phyloP scores from a whole-genome alignment of 1,140 invertebrate genomes.

The Halyomorpha halys region DNA sequence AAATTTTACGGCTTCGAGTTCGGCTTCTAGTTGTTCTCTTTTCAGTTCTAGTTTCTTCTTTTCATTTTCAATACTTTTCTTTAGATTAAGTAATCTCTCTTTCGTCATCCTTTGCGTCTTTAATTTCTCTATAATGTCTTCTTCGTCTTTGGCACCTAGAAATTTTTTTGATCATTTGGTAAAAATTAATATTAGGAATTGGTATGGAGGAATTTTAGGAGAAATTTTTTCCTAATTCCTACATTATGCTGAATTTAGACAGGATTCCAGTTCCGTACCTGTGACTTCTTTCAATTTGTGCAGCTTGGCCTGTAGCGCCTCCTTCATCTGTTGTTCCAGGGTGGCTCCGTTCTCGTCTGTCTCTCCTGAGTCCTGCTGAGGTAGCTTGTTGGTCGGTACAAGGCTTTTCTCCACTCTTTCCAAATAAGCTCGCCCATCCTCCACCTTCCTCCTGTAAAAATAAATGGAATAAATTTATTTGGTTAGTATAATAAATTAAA shows the following conservation, averaged over 20 bases:
- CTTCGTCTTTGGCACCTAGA: constrained; percentile 55
- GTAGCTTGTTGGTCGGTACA: constrained; percentile 10
- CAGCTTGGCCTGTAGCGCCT: constrained; percentile 15
- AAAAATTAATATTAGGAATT: no score
- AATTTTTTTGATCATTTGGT: no score
- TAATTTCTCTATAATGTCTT: constrained; percentile 62
- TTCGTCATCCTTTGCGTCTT: constrained; percentile 57
- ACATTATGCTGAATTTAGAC: no score
- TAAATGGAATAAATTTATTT: no score
- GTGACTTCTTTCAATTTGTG: constrained; percentile 26
- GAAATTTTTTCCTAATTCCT: no score
- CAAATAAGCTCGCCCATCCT: constrained; percentile 16
- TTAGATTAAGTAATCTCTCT: constrained; percentile 52
- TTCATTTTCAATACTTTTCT: constrained; percentile 55
- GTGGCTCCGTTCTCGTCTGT: not conserved
- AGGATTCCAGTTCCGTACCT: constrained; percentile 19
- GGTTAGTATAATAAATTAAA: no score
- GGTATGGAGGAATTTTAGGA: no score
- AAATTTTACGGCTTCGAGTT: constrained; percentile 66
- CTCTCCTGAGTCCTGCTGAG: constrained; percentile 1
- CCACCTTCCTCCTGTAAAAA: constrained; percentile 21
- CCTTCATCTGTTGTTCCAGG: constrained; percentile 3
- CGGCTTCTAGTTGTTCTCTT: constrained; percentile 51
- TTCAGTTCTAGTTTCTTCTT: constrained; percentile 56
- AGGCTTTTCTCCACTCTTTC: constrained; percentile 22